These are phyloP conservation scores for Elysia crispata DNA, from an alignment of 2,888 invertebrate genomes.

Conservation along the genomic window DNA sequence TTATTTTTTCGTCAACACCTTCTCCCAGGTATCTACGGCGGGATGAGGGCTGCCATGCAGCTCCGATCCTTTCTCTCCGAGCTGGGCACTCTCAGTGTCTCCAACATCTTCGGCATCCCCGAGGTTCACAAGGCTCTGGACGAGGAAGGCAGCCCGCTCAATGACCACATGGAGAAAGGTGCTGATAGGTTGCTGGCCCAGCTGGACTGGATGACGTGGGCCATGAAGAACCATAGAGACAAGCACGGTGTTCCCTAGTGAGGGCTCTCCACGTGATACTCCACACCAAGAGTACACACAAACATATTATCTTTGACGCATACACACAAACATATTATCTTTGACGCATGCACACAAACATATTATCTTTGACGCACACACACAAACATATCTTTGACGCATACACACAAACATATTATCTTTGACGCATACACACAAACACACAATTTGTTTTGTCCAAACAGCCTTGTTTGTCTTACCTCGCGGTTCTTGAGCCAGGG, in stretches of 20 bases:
- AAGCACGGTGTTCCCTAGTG: slow-evolving; percentile 46
- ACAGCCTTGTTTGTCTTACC: too few relatives aligned
- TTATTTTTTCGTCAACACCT: slow-evolving; percentile 29
- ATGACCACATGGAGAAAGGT: slow-evolving; percentile 66
- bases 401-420: too few relatives aligned
- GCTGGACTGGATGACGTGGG: slow-evolving; percentile 77
- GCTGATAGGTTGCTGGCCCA: slow-evolving; percentile 72
- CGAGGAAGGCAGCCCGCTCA: slow-evolving; percentile 69
- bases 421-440: too few relatives aligned
- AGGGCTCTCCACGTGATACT: too few relatives aligned
- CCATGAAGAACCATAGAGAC: slow-evolving; percentile 70
- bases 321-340: too few relatives aligned
- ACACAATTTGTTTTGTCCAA: too few relatives aligned
- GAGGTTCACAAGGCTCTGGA: slow-evolving; percentile 70
- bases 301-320: too few relatives aligned
- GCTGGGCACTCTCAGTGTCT: slow-evolving; percentile 76
- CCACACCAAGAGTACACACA: too few relatives aligned
- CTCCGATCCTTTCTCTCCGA: slow-evolving; percentile 73
- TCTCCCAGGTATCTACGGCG: slow-evolving; percentile 74
- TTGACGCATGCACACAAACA: too few relatives aligned
- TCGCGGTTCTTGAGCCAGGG: too few relatives aligned
- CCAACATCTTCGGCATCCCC: slow-evolving; percentile 75
- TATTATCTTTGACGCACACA: too few relatives aligned
- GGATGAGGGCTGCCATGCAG: slow-evolving; percentile 75
- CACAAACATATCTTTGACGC: too few relatives aligned